These are phyloP conservation scores for Amblyteles armatorius DNA, from an alignment of 2,888 invertebrate genomes.

Conservation along the genomic window DNA sequence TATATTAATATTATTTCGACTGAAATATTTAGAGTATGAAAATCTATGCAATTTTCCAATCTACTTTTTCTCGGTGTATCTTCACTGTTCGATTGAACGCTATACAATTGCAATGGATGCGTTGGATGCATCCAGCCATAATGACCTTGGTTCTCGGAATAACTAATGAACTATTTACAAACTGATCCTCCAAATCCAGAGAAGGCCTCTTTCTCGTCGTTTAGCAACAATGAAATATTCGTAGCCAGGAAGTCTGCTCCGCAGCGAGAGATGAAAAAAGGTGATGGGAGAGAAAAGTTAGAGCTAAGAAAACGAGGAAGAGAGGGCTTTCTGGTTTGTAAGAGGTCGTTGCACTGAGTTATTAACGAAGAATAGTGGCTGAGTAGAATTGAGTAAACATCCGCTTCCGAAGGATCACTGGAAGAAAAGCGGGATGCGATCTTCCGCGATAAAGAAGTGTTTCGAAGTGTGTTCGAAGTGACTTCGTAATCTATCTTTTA, in stretches of 20 bases:
- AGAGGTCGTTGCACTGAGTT: constrained; percentile 48
- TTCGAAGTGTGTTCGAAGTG: background rate
- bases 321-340: background rate
- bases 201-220: background rate
- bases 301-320: constrained; percentile 10
- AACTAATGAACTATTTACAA: background rate
- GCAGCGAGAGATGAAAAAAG: constrained; percentile 30
- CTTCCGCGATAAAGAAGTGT: background rate
- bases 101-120: too few relatives aligned
- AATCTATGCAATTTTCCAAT: too few relatives aligned
- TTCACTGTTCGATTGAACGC: too few relatives aligned
- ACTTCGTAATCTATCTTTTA: constrained; percentile 8
- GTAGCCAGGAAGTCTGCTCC: constrained; percentile 40
- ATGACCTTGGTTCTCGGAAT: too few relatives aligned
- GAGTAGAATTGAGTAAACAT: constrained; percentile 57
- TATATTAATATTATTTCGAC: too few relatives aligned
- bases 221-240: constrained; percentile 42
- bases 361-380: constrained; percentile 56
- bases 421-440: background rate
- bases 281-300: constrained; percentile 36
- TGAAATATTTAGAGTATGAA: too few relatives aligned
- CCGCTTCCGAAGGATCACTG: constrained; percentile 23
- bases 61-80: too few relatives aligned
- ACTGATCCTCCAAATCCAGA: constrained; percentile 3
- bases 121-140: too few relatives aligned